phyloP scores from a whole-genome alignment of 2,888 invertebrate species.

The Crematogaster levior region DNA sequence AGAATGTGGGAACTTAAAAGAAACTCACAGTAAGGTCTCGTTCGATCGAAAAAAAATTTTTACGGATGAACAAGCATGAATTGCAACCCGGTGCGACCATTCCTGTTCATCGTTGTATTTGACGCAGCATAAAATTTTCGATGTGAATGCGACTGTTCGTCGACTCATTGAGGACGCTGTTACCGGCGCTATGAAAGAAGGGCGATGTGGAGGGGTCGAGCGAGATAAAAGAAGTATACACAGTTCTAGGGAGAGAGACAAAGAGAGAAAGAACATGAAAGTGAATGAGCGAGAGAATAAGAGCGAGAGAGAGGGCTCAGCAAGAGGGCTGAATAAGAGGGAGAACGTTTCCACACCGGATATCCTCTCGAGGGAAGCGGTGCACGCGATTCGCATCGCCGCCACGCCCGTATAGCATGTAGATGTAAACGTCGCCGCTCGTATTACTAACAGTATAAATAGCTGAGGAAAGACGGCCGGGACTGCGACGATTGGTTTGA shows the following conservation, averaged over 20 bases:
- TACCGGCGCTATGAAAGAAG: conserved; percentile 62
- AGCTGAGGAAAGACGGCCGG: conserved; percentile 43
- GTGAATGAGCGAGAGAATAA: conserved; percentile 54
- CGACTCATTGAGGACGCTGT: conserved; percentile 60
- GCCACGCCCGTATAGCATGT: conserved; percentile 69
- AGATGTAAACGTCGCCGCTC: conserved; percentile 66
- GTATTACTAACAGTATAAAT: conserved; percentile 59
- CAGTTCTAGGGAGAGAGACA: conserved; percentile 19
- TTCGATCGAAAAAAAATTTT: conserved; percentile 18
- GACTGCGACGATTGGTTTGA: conserved; percentile 37
- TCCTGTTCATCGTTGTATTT: conserved; percentile 23
- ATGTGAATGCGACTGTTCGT: conserved; percentile 51
- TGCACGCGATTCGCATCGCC: conserved; percentile 80
- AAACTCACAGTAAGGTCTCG: not conserved
- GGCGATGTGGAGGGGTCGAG: conserved; percentile 56
- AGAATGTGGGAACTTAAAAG: not conserved
- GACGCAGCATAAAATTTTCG: conserved; percentile 35
- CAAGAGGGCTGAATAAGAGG: conserved; percentile 75
- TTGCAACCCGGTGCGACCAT: not conserved
- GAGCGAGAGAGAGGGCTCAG: conserved; percentile 50
- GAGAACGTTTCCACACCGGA: conserved; percentile 83
- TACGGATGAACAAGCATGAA: conserved; percentile 34
- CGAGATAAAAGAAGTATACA: conserved; percentile 22
- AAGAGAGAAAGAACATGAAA: not conserved
- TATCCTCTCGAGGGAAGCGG: conserved; percentile 82